Evolutionary conservation across 2,113 vertebrate species (phyloP).

Genomic region (Paramisgurnus dabryanus): DNA sequence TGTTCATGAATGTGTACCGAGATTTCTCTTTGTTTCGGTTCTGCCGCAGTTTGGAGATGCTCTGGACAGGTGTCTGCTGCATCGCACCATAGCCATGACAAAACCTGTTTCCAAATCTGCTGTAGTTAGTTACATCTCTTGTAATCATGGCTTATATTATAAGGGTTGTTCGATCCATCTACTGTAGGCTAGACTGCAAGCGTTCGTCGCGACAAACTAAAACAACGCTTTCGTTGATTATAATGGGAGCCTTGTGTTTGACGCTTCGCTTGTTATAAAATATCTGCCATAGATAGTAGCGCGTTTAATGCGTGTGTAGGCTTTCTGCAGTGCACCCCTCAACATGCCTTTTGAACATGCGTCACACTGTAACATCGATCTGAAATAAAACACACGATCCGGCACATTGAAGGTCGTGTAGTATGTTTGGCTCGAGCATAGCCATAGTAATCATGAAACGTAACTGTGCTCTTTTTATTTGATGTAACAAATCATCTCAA

Average conservation of each 20-base stretch:
- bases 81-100: neutral
- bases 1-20: neutral
- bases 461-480: neutral
- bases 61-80: constrained; percentile 40
- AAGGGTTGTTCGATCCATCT: too few species aligned
- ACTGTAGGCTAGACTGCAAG: neutral
- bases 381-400: neutral
- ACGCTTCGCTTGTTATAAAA: neutral
- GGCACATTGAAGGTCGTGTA: neutral
- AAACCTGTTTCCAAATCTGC: constrained; percentile 3
- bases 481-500: neutral
- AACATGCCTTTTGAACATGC: constrained; percentile 24
- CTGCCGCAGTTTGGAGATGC: constrained; percentile 33
- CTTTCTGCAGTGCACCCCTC: constrained; percentile 19
- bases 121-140: neutral
- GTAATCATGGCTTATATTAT: too few species aligned
- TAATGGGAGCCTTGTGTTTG: constrained; percentile 3
- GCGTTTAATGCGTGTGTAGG: neutral
- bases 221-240: neutral
- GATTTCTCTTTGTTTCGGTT: constrained; percentile 31
- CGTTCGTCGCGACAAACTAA: neutral
- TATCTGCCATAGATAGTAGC: neutral
- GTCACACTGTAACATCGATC: constrained; percentile 1
- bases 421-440: neutral
- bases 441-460: neutral